Conservation (phyloP, 2,797 vertebrate genomes). For the Odontamblyopus rebecca region DNA sequence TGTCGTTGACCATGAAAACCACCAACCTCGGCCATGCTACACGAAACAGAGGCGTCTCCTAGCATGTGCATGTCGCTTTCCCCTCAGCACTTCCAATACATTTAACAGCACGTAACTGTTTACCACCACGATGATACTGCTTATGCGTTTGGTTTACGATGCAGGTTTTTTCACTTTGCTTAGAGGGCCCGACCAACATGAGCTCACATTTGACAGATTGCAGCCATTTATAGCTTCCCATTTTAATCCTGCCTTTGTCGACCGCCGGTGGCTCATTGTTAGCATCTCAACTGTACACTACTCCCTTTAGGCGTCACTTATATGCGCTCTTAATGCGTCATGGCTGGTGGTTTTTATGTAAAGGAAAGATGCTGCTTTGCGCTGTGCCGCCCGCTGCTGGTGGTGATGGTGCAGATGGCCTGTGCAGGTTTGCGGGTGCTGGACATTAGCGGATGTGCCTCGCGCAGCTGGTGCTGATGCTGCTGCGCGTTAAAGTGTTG, state of each 20-base stretch:
- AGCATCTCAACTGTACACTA: neutral
- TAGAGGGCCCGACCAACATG: neutral
- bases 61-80: constrained; percentile 28
- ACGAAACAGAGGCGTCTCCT: constrained; percentile 22
- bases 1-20: neutral
- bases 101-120: constrained; percentile 2
- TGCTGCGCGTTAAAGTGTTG: constrained; percentile 72
- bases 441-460: constrained; percentile 51
- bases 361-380: constrained; percentile 2
- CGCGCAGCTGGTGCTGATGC: constrained; percentile 74
- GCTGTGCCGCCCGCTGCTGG: constrained; percentile 3
- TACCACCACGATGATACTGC: neutral
- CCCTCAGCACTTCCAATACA: neutral
- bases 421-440: constrained; percentile 32
- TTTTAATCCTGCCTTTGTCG: constrained; percentile 6
- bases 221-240: constrained; percentile 1
- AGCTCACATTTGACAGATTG: neutral
- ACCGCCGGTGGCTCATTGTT: constrained; percentile 6
- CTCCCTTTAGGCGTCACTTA: neutral
- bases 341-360: neutral
- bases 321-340: neutral
- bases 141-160: neutral
- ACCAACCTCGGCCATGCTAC: neutral
- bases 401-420: constrained; percentile 32
- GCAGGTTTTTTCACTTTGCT: neutral